A percentile compares a stretch with the other conserved stretches of the same genome.
Conservation (phyloP, 2,113 vertebrate genomes). For the Onychorhynchus coronatus region DNA sequence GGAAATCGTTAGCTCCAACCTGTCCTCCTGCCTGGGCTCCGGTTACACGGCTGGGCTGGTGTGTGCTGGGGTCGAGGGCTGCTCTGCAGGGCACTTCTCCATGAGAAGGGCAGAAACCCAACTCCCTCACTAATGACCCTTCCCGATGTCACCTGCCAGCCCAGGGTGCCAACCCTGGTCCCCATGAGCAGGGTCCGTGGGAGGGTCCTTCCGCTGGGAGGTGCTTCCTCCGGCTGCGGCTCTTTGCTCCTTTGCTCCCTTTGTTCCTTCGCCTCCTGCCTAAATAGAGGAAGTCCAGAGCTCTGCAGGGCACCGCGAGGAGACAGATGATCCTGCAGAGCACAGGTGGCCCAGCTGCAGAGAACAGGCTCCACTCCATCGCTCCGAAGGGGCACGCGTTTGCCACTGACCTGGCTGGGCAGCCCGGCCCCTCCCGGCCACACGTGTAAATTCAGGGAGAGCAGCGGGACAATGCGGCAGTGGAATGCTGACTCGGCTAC, state of each 20-base stretch:
- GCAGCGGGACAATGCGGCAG: background rate
- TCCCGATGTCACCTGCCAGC: background rate
- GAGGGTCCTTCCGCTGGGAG: too few relatives aligned
- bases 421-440: background rate
- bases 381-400: background rate
- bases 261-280: background rate
- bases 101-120: background rate
- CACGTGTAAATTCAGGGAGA: background rate
- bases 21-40: background rate
- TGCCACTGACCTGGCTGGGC: background rate
- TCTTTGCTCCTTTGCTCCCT: background rate
- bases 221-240: background rate
- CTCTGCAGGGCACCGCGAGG: conserved; percentile 11
- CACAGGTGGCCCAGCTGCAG: conserved; percentile 19
- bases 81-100: background rate
- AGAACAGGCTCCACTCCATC: background rate
- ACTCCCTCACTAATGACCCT: background rate
- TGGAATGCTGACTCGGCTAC: background rate
- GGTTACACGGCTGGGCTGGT: background rate
- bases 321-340: conserved; percentile 15
- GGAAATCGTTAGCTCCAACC: background rate
- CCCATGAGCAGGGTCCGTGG: fast-evolving
- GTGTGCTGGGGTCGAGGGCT: background rate
- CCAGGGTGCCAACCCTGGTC: background rate
- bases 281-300: background rate